A percentile compares a stretch with the other conserved stretches of the same genome.
phyloP scores from a whole-genome alignment of 2,797 vertebrate species.

The Alosa sapidissima region DNA sequence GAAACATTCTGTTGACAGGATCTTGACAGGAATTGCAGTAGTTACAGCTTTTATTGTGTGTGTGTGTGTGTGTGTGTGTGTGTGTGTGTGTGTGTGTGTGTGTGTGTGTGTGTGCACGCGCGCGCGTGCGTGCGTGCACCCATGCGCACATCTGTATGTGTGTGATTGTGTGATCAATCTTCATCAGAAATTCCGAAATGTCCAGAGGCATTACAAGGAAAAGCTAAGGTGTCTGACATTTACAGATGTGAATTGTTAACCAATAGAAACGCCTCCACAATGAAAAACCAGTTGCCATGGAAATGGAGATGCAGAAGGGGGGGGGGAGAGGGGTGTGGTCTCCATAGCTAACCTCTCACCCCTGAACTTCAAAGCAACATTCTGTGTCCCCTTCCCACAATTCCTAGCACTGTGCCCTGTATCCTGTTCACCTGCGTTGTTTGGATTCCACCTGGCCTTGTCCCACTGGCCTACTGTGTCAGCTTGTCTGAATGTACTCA shows the following conservation, averaged over 20 bases:
- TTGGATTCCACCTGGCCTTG: neutral
- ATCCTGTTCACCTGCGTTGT: neutral
- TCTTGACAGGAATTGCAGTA: neutral
- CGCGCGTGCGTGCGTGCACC: neutral
- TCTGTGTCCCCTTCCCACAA: neutral
- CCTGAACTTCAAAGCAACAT: neutral
- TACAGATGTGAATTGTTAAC: slow-evolving; percentile 18
- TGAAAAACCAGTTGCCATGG: slow-evolving; percentile 23
- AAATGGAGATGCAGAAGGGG: neutral
- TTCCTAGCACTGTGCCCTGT: neutral
- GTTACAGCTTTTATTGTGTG: neutral
- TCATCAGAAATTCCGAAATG: neutral
- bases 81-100: neutral
- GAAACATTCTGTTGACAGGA: slow-evolving; percentile 5
- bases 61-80: neutral
- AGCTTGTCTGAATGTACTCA: neutral
- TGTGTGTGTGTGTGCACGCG: neutral
- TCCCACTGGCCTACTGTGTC: neutral
- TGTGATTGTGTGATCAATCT: neutral
- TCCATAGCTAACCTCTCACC: neutral
- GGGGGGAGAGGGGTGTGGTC: neutral
- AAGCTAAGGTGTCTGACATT: neutral
- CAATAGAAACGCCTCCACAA: slow-evolving; percentile 18
- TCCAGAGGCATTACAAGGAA: neutral
- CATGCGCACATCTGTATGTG: neutral